These are phyloP conservation scores for Mormyrus proboscirostris DNA, from an alignment of 2,797 vertebrate genomes.

Conservation along the genomic window DNA sequence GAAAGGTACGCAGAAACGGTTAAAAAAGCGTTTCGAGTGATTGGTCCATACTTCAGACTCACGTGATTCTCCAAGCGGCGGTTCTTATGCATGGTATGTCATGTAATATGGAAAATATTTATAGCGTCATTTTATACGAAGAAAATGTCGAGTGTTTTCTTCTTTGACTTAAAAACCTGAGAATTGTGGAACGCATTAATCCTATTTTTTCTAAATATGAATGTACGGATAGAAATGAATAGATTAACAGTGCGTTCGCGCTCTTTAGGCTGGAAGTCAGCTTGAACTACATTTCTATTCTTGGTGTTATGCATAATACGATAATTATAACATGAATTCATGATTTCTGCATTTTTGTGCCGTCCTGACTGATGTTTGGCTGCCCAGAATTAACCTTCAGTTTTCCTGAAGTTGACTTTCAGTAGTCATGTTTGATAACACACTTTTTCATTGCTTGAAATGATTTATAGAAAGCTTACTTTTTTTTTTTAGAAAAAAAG, in stretches of 20 bases:
- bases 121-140: slow-evolving; percentile 20
- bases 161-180: slow-evolving; percentile 27
- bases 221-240: neutral
- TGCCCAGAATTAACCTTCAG: neutral
- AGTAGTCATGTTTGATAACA: neutral
- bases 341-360: neutral
- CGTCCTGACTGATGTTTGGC: neutral
- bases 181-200: neutral
- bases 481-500: neutral
- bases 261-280: neutral
- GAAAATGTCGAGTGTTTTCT: neutral
- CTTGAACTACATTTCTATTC: neutral
- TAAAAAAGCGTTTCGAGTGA: slow-evolving; percentile 48
- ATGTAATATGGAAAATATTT: slow-evolving; percentile 40
- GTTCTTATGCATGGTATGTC: slow-evolving; percentile 36
- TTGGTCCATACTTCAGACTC: slow-evolving; percentile 56
- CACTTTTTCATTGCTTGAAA: neutral
- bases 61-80: slow-evolving; percentile 54
- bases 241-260: neutral
- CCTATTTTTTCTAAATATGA: neutral
- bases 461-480: neutral
- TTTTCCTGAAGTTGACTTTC: neutral
- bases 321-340: neutral
- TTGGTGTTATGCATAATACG: neutral
- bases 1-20: slow-evolving; percentile 44